Evolutionary conservation across 2,797 vertebrate genomes (phyloP), one percentile per base, ranked within the genome.

Genomic region (Chelidonichthys spinosus): DNA sequence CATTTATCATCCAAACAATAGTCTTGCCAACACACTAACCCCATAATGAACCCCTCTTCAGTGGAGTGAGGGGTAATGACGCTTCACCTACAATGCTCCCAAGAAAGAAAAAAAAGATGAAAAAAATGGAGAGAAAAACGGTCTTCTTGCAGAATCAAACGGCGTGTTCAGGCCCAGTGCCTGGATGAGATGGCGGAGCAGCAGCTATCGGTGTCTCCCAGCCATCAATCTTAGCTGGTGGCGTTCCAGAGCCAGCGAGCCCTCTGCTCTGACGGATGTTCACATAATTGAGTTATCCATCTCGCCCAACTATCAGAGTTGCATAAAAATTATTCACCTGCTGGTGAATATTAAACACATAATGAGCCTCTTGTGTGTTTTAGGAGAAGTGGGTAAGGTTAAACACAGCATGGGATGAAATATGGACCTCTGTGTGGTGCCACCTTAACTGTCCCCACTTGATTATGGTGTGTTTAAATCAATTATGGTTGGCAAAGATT

Each of bases 1-100:
- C 96, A 99, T 99, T 97, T 95, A 97, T 98, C 97, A 98, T 97
- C 95, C 95, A 96, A 97, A 98, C 97, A 98, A 98, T 96, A 97
- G 96, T 97, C 96, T 96, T 96, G 96, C 96, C 96, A 97, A 98
- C 95, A 97, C 96, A 95, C 96, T 96, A 97, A 96, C 96, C 97
- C 97, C 95, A 96, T 98, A 98, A 98, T 98, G 97, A 97, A 97
- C 95, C 95, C 85, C 96, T 97, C 95, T 96, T 96, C 96, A 95
- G 94, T 96, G 96, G 96, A 97, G 96, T 97, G 96, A 97, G 96
- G 96, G 97, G 97, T 98, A 98, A 99, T 99, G 98, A 98, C 95
- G 97, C 98, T 98, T 94, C 95, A 95, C 96, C 96, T 96, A 95
- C 96, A 96, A 97, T 85, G 88, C 90, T 89, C 85, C 79, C 64